phyloP scores from a whole-genome alignment of 2,797 vertebrate species.

The Sebastiscus tertius region DNA sequence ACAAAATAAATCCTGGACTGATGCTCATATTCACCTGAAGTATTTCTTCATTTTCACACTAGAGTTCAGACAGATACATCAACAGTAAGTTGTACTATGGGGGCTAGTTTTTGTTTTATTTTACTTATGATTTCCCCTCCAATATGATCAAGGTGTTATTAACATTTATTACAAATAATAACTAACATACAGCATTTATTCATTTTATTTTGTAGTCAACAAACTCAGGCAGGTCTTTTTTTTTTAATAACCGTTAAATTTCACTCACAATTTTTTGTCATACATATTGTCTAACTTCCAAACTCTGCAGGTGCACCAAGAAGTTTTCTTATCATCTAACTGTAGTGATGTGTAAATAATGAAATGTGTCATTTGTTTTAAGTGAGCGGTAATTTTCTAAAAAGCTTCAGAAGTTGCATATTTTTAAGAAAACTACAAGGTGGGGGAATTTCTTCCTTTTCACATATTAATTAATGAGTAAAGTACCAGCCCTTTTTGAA shows the following conservation, averaged over 20 bases:
- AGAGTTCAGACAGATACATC: background rate
- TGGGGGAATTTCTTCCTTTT: conserved; percentile 18
- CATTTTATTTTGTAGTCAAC: background rate
- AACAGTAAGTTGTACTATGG: background rate
- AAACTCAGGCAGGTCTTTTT: background rate
- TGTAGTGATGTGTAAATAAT: conserved; percentile 1
- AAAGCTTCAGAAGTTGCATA: conserved; percentile 59
- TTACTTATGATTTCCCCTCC: background rate
- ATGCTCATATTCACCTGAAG: background rate
- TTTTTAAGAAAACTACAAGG: conserved; percentile 27
- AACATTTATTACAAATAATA: conserved; percentile 6
- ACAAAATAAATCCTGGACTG: background rate
- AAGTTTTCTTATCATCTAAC: background rate
- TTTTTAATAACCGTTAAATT: background rate
- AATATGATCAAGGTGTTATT: background rate
- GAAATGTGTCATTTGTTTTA: conserved; percentile 11
- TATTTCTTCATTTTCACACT: conserved; percentile 4
- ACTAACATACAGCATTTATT: background rate
- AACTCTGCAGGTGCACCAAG: conserved; percentile 1
- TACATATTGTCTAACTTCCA: background rate
- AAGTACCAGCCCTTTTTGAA: conserved; percentile 75
- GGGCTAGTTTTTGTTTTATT: background rate
- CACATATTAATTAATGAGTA: conserved; percentile 42
- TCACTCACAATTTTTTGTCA: background rate
- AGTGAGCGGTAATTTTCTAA: conserved; percentile 5